Evolutionary conservation across 2,113 vertebrate species (phyloP).

Genomic region (Excalfactoria chinensis): DNA sequence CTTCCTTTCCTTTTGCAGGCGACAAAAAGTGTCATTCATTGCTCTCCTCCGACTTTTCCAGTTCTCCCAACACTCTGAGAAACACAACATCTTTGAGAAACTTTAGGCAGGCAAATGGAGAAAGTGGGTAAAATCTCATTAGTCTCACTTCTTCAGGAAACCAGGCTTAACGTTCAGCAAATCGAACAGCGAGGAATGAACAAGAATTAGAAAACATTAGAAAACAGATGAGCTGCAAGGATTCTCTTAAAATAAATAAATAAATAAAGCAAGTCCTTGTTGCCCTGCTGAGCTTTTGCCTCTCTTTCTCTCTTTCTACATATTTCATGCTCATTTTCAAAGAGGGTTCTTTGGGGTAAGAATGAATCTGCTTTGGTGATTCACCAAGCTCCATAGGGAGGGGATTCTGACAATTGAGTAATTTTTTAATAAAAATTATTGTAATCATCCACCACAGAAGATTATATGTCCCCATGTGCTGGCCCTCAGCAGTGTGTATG

Average conservation of each 20-base stretch:
- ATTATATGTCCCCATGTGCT: not conserved
- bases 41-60: not conserved
- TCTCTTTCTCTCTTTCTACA: not conserved
- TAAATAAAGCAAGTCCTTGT: not conserved
- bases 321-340: not conserved
- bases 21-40: not conserved
- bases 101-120: not conserved
- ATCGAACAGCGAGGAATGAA: not conserved
- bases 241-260: not conserved
- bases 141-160: not conserved
- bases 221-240: not conserved
- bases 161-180: not conserved
- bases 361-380: not conserved
- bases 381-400: not conserved
- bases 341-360: not conserved
- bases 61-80: not conserved
- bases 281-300: not conserved
- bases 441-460: slow-evolving; percentile 16
- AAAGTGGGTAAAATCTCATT: not conserved
- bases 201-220: not conserved
- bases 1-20: not conserved
- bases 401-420: not conserved
- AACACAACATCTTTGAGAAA: not conserved
- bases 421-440: slow-evolving; percentile 34
- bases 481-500: not conserved